Evolutionary conservation across 2,797 vertebrate species (phyloP).

Genomic region (Ctenopoma kingsleyae): DNA sequence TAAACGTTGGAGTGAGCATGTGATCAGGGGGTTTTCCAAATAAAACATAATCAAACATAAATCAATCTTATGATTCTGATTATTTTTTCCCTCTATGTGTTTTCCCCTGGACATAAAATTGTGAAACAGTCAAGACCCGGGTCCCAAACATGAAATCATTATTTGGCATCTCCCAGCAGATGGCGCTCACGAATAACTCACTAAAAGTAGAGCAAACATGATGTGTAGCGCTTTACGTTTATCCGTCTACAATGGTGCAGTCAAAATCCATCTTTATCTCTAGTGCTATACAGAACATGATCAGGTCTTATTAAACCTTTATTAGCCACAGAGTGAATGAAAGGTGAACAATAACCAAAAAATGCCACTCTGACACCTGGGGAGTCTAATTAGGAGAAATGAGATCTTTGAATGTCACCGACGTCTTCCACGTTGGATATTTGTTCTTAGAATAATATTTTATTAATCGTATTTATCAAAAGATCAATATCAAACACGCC

Average conservation of each 20-base stretch:
- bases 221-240: constrained; percentile 1
- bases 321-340: constrained; percentile 29
- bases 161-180: constrained; percentile 68
- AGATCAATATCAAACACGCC: neutral
- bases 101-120: neutral
- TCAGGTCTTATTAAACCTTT: constrained; percentile 59
- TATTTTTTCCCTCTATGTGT: neutral
- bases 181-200: constrained; percentile 68
- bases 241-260: constrained; percentile 9
- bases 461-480: constrained; percentile 25
- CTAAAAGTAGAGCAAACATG: neutral
- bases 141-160: constrained; percentile 17
- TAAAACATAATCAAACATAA: constrained; percentile 48
- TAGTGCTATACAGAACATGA: constrained; percentile 17
- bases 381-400: constrained; percentile 52
- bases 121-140: constrained; percentile 18
- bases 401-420: constrained; percentile 48
- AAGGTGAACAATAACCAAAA: constrained; percentile 62
- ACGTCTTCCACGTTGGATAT: constrained; percentile 22
- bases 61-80: neutral
- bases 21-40: constrained; percentile 53
- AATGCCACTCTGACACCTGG: constrained; percentile 41
- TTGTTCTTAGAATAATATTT: constrained; percentile 40
- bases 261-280: constrained; percentile 48
- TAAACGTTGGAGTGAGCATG: constrained; percentile 45